Percentiles rank a stretch among this genome's conserved stretches.
Evolutionary conservation across 2,797 vertebrate species (phyloP).

Genomic region (Psittacula derbiana): DNA sequence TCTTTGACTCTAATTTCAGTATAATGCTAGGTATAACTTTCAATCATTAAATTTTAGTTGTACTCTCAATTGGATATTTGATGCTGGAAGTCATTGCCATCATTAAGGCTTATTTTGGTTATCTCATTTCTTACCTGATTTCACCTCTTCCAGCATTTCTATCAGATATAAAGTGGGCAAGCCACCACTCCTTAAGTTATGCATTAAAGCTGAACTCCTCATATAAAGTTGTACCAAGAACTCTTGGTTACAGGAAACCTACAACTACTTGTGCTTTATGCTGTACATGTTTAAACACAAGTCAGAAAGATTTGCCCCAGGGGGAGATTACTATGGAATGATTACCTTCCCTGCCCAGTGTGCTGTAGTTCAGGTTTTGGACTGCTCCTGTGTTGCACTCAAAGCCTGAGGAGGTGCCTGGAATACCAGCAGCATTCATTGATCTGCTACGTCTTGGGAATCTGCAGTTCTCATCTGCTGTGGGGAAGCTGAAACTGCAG

Average conservation of each 20-base stretch:
- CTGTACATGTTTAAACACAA: not conserved
- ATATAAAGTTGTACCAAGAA: not conserved
- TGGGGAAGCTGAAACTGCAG: not conserved
- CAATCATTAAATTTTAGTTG: not conserved
- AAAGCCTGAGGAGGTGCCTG: not conserved
- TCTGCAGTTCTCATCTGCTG: not conserved
- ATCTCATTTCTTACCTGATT: not conserved
- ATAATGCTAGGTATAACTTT: not conserved
- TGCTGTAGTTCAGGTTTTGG: not conserved
- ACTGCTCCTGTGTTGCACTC: not conserved
- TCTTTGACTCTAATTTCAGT: not conserved
- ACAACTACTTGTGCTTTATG: not conserved
- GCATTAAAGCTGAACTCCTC: not conserved
- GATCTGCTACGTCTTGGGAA: not conserved
- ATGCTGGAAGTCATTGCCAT: not conserved
- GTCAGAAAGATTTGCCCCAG: not conserved
- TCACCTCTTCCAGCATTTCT: not conserved
- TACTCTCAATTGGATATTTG: not conserved
- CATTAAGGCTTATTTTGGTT: not conserved
- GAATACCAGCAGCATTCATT: not conserved
- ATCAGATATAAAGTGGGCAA: not conserved
- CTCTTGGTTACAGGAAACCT: not conserved
- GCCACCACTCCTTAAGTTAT: not conserved
- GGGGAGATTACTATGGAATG: not conserved
- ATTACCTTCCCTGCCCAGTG: not conserved